Evolutionary conservation across 2,797 vertebrate species (phyloP).

Genomic region (Sebastes oblongus): DNA sequence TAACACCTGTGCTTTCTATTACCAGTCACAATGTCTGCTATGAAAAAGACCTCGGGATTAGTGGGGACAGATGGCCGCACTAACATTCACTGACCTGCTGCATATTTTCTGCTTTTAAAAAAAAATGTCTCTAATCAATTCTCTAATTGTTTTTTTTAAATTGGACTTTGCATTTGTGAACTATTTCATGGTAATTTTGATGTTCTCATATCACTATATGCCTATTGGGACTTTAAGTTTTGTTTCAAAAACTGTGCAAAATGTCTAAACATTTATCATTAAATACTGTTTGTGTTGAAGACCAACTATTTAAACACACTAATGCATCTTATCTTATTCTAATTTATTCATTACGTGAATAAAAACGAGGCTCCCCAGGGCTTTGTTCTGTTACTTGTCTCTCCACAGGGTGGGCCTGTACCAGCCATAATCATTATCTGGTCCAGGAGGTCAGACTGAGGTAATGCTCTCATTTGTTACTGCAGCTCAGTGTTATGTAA

Average conservation of each 20-base stretch:
- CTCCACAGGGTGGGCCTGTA: neutral
- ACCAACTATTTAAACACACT: neutral
- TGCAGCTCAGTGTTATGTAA: neutral
- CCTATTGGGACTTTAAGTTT: neutral
- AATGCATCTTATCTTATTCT: neutral
- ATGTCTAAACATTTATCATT: neutral
- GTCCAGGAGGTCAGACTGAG: conserved; percentile 45
- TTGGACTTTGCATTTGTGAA: neutral
- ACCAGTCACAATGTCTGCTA: neutral
- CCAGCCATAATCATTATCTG: conserved; percentile 22
- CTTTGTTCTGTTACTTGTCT: neutral
- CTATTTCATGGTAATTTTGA: neutral
- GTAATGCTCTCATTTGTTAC: conserved; percentile 10
- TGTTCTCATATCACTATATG: neutral
- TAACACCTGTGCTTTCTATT: neutral
- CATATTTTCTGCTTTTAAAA: neutral
- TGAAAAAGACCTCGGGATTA: neutral
- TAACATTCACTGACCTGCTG: neutral
- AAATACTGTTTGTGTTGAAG: neutral
- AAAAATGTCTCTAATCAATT: neutral
- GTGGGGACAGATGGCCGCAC: neutral
- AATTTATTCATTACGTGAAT: neutral
- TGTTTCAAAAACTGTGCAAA: neutral
- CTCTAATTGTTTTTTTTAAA: neutral
- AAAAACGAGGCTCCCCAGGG: neutral